phyloP scores from a whole-genome alignment of 2,888 invertebrate genomes.

The Charanyca ferruginea region DNA sequence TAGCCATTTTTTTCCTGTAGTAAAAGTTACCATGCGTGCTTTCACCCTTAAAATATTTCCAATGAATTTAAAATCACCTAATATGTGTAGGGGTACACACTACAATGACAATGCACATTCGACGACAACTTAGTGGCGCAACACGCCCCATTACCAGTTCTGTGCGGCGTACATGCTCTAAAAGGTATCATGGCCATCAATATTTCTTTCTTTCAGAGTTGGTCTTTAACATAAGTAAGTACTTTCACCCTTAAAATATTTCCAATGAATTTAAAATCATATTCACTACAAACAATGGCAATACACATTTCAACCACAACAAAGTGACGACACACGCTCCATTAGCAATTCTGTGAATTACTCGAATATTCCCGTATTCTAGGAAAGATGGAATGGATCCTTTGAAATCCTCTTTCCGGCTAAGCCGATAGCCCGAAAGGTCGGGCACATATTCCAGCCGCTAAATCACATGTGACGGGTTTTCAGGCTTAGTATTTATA shows the following conservation, averaged over 20 bases:
- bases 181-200: no score
- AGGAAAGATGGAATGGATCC: background rate
- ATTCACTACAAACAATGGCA: background rate
- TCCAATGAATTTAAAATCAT: no score
- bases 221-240: no score
- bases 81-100: background rate
- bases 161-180: no score
- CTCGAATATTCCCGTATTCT: slow-evolving; percentile 6
- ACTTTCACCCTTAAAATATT: no score
- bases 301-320: background rate
- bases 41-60: no score
- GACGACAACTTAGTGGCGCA: background rate
- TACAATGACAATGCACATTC: background rate
- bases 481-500: slow-evolving; percentile 4
- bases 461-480: slow-evolving; percentile 12
- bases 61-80: no score
- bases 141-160: background rate
- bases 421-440: slow-evolving; percentile 17
- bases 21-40: no score
- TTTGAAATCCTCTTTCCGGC: slow-evolving; percentile 23
- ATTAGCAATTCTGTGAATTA: background rate
- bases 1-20: background rate
- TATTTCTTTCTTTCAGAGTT: no score
- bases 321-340: no score
- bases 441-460: slow-evolving; percentile 21